phyloP scores from a whole-genome alignment of 1,140 invertebrate species.

The Caenorhabditis inopinata region DNA sequence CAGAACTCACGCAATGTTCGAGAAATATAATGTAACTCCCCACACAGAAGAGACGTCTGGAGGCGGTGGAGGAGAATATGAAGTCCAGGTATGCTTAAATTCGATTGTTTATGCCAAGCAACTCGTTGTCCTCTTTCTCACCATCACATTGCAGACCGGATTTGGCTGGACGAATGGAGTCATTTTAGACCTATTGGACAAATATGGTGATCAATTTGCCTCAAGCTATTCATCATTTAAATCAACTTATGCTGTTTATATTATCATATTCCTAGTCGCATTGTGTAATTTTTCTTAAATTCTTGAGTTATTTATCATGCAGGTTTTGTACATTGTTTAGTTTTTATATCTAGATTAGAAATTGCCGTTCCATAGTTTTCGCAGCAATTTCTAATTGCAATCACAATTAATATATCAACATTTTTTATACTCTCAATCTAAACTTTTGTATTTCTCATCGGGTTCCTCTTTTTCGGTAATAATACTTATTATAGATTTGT shows the following conservation, averaged over 20 bases:
- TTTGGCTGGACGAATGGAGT: slow-evolving; percentile 83
- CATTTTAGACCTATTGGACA: slow-evolving; percentile 61
- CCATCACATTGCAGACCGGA: slow-evolving; percentile 78
- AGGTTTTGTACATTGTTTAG: too few relatives aligned
- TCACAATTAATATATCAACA: too few relatives aligned
- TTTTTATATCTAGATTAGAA: background rate
- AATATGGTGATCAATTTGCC: slow-evolving; percentile 53
- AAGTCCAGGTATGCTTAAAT: slow-evolving; percentile 53
- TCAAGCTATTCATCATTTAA: background rate
- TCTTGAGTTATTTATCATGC: background rate
- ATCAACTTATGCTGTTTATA: background rate
- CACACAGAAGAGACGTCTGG: slow-evolving; percentile 53
- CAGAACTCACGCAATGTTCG: slow-evolving; percentile 77
- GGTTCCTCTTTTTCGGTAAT: background rate
- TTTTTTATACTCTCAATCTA: background rate
- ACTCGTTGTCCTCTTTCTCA: too few relatives aligned
- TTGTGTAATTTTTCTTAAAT: background rate
- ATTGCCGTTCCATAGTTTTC: background rate
- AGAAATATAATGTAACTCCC: slow-evolving; percentile 75
- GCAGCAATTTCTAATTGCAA: background rate
- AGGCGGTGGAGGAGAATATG: slow-evolving; percentile 63
- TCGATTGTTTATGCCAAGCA: too few relatives aligned
- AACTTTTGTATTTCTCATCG: background rate
- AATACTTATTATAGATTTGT: too few relatives aligned
- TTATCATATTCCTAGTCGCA: slow-evolving; percentile 2